A percentile compares a stretch with the other conserved stretches of the same genome.
phyloP scores from a whole-genome alignment of 2,113 vertebrate genomes.

The Gracilinanus agilis region DNA sequence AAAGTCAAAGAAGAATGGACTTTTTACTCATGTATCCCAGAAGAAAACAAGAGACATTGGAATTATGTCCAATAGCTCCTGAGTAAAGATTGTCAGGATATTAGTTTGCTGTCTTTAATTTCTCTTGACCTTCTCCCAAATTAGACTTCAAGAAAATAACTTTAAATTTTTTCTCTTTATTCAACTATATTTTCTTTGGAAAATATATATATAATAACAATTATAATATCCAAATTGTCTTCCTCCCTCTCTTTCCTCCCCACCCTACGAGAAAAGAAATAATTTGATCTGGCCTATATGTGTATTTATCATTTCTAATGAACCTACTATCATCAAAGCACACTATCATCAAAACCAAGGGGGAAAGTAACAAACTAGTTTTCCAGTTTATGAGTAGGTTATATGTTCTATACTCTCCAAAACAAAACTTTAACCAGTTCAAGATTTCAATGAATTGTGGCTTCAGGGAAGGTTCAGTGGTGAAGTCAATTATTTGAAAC shows the following conservation, averaged over 20 bases:
- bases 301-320: neutral
- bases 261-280: no score
- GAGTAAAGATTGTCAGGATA: constrained; percentile 58
- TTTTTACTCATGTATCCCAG: neutral
- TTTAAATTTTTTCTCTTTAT: constrained; percentile 23
- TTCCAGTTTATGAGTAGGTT: neutral
- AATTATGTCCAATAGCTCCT: constrained; percentile 38
- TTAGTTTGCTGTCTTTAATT: constrained; percentile 47
- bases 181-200: no score
- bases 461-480: neutral
- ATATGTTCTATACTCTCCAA: neutral
- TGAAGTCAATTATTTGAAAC: neutral
- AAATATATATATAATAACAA: no score
- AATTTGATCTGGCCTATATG: no score
- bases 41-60: neutral
- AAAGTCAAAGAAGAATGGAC: neutral
- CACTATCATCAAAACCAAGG: neutral
- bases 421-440: neutral
- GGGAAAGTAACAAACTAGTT: neutral
- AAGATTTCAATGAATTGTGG: neutral
- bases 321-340: neutral
- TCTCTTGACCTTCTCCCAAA: constrained; percentile 42
- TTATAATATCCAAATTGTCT: no score
- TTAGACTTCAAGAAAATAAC: constrained; percentile 64
- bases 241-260: no score